phyloP scores from a whole-genome alignment of 2,113 vertebrate genomes.

The Natator depressus region DNA sequence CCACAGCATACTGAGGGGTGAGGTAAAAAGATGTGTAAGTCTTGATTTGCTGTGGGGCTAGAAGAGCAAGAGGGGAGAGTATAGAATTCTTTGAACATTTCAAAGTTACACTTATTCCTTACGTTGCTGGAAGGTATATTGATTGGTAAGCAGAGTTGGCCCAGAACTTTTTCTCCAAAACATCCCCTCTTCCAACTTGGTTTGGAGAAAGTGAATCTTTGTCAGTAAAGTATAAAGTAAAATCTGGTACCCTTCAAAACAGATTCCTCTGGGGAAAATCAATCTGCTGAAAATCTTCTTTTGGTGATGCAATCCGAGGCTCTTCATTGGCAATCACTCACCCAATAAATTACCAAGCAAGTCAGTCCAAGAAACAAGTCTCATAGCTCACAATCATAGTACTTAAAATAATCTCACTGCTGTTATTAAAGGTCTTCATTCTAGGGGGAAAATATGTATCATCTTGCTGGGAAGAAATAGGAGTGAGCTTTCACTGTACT shows the following conservation, averaged over 20 bases:
- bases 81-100: not conserved
- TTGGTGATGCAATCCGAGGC: rapidly evolving
- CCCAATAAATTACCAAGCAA: not conserved
- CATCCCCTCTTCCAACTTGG: not conserved
- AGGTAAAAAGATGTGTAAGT: not conserved
- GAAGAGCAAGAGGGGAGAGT: not conserved
- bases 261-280: not conserved
- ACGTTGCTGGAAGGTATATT: not conserved
- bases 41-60: not conserved
- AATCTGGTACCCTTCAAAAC: not conserved
- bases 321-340: not conserved
- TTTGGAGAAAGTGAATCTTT: not conserved
- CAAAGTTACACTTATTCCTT: not conserved
- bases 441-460: not conserved
- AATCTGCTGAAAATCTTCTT: rapidly evolving
- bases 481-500: not conserved
- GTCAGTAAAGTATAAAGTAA: not conserved
- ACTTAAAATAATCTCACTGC: not conserved
- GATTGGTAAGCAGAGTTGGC: not conserved
- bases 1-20: not conserved
- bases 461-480: rapidly evolving
- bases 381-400: rapidly evolving
- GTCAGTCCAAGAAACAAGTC: rapidly evolving
- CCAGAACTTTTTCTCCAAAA: not conserved
- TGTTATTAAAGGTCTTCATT: not conserved